A percentile compares a stretch with the other conserved stretches of the same genome.
phyloP scores from a whole-genome alignment of 92 coral and sea anemone species.

The Bergia sp. region DNA sequence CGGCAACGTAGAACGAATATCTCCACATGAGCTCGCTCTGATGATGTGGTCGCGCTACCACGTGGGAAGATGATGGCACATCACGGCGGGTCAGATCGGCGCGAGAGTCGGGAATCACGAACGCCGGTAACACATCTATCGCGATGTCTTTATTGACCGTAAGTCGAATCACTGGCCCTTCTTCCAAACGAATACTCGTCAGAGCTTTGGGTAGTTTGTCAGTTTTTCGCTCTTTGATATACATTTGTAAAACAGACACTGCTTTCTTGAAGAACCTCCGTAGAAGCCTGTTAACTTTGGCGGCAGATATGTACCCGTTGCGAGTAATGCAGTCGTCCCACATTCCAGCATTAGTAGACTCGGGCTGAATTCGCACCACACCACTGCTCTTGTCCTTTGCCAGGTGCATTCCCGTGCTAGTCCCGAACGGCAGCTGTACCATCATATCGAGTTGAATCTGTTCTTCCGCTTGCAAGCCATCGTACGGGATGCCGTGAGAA shows the following conservation, averaged over 20 bases:
- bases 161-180: conserved; percentile 84
- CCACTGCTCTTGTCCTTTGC: conserved; percentile 84
- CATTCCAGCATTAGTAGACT: conserved; percentile 74
- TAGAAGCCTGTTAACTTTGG: conserved; percentile 86
- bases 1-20: conserved; percentile 89
- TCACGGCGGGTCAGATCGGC: conserved; percentile 86
- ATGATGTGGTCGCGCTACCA: conserved; percentile 76
- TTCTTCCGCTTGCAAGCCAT: conserved; percentile 97
- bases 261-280: conserved; percentile 94
- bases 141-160: conserved; percentile 92
- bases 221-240: conserved; percentile 76
- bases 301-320: conserved; percentile 95
- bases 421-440: conserved; percentile 93
- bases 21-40: conserved; percentile 93
- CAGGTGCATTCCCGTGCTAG: conserved; percentile 88
- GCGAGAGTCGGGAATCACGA: conserved; percentile 96
- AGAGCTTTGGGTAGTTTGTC: conserved; percentile 86
- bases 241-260: conserved; percentile 79
- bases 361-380: conserved; percentile 88
- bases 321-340: conserved; percentile 97
- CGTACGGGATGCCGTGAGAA: conserved; percentile 96
- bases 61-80: conserved; percentile 96
- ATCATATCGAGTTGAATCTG: conserved; percentile 93
- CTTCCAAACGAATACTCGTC: conserved; percentile 85
- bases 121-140: conserved; percentile 90